Conservation (phyloP, 2,797 vertebrate genomes). For the Threskiornis aethiopicus region DNA sequence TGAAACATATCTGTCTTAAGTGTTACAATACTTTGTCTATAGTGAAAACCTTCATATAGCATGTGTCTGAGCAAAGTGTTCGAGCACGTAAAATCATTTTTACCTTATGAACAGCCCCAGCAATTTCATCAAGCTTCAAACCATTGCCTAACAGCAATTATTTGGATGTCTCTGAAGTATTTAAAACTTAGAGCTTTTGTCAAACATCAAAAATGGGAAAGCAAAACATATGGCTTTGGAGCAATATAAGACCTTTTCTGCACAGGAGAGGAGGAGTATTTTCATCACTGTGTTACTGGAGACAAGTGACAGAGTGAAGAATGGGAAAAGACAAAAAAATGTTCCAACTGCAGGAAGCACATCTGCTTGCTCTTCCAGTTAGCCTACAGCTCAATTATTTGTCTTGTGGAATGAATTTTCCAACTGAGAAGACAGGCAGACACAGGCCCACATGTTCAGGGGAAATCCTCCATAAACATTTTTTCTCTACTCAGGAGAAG, state of each 20-base stretch:
- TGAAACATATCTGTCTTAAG: not conserved
- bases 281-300: not conserved
- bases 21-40: not conserved
- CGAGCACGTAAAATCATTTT: not conserved
- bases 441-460: slow-evolving; percentile 1
- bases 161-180: not conserved
- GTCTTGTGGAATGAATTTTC: slow-evolving; percentile 58
- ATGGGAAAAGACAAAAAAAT: not conserved
- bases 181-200: not conserved
- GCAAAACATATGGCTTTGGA: not conserved
- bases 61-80: not conserved
- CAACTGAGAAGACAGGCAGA: slow-evolving; percentile 46
- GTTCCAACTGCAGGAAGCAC: not conserved
- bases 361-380: slow-evolving; percentile 23
- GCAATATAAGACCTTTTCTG: not conserved
- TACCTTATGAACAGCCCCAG: not conserved
- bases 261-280: not conserved
- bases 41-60: not conserved
- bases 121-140: not conserved
- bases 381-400: slow-evolving; percentile 52
- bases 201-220: not conserved
- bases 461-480: slow-evolving; percentile 12
- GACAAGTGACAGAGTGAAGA: not conserved
- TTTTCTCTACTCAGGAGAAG: not conserved
- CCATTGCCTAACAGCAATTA: not conserved